Evolutionary conservation across 2,797 vertebrate genomes (phyloP).

Genomic region (Propithecus deckenii): DNA sequence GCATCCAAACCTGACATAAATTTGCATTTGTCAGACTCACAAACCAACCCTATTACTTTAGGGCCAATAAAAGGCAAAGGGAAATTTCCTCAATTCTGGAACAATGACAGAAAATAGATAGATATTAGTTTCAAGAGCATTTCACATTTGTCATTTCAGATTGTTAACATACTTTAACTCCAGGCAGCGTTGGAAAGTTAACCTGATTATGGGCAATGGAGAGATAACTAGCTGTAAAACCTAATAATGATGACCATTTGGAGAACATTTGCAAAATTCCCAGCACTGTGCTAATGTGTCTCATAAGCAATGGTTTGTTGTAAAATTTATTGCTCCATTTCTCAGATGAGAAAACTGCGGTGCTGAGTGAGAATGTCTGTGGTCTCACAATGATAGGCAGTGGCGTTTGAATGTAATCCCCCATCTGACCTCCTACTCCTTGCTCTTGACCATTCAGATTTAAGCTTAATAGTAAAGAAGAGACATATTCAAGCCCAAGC

Average conservation of each 20-base stretch:
- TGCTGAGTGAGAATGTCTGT: neutral
- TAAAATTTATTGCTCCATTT: neutral
- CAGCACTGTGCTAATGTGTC: neutral
- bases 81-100: neutral
- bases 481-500: neutral
- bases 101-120: neutral
- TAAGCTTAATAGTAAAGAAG: neutral
- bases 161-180: neutral
- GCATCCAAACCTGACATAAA: conserved; percentile 13
- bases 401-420: neutral
- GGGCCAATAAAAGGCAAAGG: neutral
- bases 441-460: neutral
- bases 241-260: neutral
- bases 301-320: neutral
- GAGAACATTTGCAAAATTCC: neutral
- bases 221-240: neutral
- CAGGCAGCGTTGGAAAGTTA: neutral
- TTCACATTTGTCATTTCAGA: neutral
- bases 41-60: neutral
- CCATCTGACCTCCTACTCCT: neutral
- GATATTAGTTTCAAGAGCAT: neutral
- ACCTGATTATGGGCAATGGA: neutral
- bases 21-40: neutral
- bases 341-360: neutral
- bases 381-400: neutral